Percentiles rank a stretch among this genome's conserved stretches.
These are phyloP conservation scores for Podotricha telesiphe DNA, from an alignment of 2,888 invertebrate species.

Conservation along the genomic window DNA sequence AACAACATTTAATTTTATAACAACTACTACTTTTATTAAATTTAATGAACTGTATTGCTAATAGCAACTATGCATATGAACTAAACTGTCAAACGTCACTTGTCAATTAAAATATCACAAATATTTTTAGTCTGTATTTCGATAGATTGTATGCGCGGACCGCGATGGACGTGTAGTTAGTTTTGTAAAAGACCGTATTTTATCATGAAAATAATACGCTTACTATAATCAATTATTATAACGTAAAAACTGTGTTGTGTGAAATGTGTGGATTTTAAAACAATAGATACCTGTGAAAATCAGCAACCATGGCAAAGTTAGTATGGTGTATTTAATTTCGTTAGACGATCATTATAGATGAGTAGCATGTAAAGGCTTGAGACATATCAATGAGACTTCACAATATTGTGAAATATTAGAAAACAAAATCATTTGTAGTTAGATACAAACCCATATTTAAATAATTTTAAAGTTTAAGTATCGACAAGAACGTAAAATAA, in stretches of 20 bases:
- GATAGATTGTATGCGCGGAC: slow-evolving; percentile 19
- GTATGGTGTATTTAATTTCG: slow-evolving; percentile 47
- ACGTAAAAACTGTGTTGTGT: slow-evolving; percentile 38
- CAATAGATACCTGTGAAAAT: slow-evolving; percentile 36
- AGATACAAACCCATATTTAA: neutral
- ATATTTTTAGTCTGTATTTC: slow-evolving; percentile 39
- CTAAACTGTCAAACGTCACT: slow-evolving; percentile 3
- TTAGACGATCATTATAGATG: slow-evolving; percentile 31
- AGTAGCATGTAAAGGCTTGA: slow-evolving; percentile 30
- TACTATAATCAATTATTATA: slow-evolving; percentile 48
- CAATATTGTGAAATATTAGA: slow-evolving; percentile 30
- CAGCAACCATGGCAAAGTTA: slow-evolving; percentile 75
- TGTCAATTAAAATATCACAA: neutral
- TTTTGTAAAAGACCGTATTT: slow-evolving; percentile 42
- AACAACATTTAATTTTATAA: too few relatives aligned
- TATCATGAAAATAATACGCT: slow-evolving; percentile 52
- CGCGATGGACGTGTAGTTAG: slow-evolving; percentile 46
- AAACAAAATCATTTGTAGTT: neutral
- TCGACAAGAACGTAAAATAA: neutral
- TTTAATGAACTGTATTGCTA: neutral
- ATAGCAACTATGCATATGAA: neutral
- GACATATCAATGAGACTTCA: slow-evolving; percentile 29
- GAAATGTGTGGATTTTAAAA: slow-evolving; percentile 55
- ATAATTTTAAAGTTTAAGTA: neutral
- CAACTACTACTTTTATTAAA: neutral